These are phyloP conservation scores for Etheostoma spectabile DNA, from an alignment of 2,113 vertebrate genomes.

Conservation along the genomic window DNA sequence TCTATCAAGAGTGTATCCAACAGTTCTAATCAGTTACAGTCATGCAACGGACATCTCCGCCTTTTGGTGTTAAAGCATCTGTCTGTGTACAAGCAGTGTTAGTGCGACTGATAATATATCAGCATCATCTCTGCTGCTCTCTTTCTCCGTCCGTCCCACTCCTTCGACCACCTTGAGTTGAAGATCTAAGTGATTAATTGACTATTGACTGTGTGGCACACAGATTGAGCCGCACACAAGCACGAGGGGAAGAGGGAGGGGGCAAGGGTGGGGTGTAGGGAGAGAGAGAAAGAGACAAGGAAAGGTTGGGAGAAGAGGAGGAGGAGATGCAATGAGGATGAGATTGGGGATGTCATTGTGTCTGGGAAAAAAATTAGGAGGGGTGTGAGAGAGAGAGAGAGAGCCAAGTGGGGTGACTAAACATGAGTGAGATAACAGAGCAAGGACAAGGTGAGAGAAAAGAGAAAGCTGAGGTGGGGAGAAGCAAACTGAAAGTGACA, in stretches of 20 bases:
- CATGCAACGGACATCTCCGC: neutral
- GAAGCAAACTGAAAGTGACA: slow-evolving; percentile 50
- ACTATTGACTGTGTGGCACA: slow-evolving; percentile 23
- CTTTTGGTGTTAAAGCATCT: slow-evolving; percentile 15
- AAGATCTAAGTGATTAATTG: slow-evolving; percentile 56
- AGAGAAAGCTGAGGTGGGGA: slow-evolving; percentile 29
- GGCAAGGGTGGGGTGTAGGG: neutral
- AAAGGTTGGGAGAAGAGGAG: neutral
- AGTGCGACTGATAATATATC: slow-evolving; percentile 25
- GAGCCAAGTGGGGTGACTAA: slow-evolving; percentile 3
- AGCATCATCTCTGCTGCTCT: slow-evolving; percentile 25
- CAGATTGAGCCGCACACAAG: slow-evolving; percentile 34
- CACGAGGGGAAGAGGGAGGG: slow-evolving; percentile 16
- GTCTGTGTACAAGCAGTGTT: slow-evolving; percentile 4
- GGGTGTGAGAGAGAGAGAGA: slow-evolving; percentile 25
- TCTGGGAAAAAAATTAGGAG: slow-evolving; percentile 2
- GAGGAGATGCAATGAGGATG: neutral
- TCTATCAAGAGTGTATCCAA: too few species aligned
- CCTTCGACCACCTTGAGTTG: slow-evolving; percentile 35
- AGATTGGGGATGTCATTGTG: slow-evolving; percentile 5
- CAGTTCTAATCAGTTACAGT: neutral
- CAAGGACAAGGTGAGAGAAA: slow-evolving; percentile 27
- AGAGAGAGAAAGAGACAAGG: neutral
- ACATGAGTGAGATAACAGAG: slow-evolving; percentile 29
- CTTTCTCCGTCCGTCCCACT: slow-evolving; percentile 3